A percentile compares a stretch with the other conserved stretches of the same genome.
These are phyloP conservation scores for Choristoneura rosaceana DNA, from an alignment of 2,888 invertebrate species.

Conservation along the genomic window DNA sequence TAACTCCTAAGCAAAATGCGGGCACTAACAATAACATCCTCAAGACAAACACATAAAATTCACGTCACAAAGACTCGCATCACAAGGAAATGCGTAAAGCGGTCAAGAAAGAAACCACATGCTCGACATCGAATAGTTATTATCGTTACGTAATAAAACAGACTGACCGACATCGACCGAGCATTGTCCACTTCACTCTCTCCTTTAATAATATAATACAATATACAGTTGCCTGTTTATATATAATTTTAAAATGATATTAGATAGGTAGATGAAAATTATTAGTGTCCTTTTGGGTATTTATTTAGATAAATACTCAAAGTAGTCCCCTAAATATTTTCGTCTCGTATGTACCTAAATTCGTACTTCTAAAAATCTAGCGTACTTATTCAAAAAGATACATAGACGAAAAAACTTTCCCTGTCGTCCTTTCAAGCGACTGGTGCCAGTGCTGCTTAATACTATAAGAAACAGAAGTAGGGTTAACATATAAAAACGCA, in stretches of 20 bases:
- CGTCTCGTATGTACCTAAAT: too few relatives aligned
- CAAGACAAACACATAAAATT: constrained; percentile 24
- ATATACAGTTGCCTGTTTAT: neutral
- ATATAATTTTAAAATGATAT: too few relatives aligned
- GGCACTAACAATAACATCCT: constrained; percentile 54
- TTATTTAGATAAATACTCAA: too few relatives aligned
- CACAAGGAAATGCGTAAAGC: constrained; percentile 28
- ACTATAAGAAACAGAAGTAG: neutral
- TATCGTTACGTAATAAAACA: constrained; percentile 23
- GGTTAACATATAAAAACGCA: neutral
- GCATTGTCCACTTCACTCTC: neutral
- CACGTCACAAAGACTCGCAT: constrained; percentile 25
- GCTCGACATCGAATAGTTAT: constrained; percentile 25
- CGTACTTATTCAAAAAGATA: too few relatives aligned
- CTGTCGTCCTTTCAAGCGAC: neutral
- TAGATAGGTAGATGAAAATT: too few relatives aligned
- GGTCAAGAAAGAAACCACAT: constrained; percentile 19
- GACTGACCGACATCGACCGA: constrained; percentile 5
- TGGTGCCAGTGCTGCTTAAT: neutral
- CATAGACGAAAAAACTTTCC: neutral
- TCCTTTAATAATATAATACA: neutral
- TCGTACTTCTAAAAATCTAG: too few relatives aligned
- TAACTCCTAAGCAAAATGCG: constrained; percentile 54
- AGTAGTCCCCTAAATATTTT: too few relatives aligned
- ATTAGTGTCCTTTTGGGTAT: too few relatives aligned